These are phyloP conservation scores for Sus cebifrons DNA, from an alignment of 2,797 vertebrate genomes.

Conservation along the genomic window DNA sequence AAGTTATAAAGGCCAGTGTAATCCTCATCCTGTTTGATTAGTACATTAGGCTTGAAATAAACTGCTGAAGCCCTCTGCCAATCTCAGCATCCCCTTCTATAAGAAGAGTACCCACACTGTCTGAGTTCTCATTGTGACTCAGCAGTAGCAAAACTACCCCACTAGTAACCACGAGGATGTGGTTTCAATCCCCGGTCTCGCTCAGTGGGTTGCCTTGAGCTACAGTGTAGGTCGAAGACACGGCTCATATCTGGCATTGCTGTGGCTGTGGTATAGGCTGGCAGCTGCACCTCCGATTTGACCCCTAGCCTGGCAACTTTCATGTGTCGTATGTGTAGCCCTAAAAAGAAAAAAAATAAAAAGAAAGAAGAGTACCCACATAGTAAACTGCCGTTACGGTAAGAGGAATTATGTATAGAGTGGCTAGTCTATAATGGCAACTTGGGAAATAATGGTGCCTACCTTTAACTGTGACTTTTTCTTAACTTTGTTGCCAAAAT, in stretches of 20 bases:
- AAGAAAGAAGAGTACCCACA: background rate
- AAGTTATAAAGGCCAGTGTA: background rate
- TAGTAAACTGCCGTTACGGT: background rate
- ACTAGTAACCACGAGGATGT: no score
- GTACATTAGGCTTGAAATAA: background rate
- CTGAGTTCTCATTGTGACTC: no score
- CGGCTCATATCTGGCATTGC: no score
- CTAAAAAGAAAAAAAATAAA: no score
- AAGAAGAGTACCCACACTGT: background rate
- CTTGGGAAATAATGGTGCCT: background rate
- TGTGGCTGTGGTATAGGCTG: no score
- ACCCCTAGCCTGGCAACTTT: no score
- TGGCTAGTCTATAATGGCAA: background rate
- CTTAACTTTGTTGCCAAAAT: constrained; percentile 21
- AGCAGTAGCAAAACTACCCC: no score
- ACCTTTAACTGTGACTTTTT: background rate
- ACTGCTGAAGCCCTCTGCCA: background rate
- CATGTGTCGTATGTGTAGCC: no score
- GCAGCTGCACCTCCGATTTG: no score
- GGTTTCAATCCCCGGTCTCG: no score
- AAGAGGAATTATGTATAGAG: background rate
- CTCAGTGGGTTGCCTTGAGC: no score
- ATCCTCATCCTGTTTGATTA: background rate
- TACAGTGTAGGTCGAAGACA: no score
- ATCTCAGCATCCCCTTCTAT: background rate